phyloP scores from a whole-genome alignment of 2,113 vertebrate species.

The Myotis yumanensis region DNA sequence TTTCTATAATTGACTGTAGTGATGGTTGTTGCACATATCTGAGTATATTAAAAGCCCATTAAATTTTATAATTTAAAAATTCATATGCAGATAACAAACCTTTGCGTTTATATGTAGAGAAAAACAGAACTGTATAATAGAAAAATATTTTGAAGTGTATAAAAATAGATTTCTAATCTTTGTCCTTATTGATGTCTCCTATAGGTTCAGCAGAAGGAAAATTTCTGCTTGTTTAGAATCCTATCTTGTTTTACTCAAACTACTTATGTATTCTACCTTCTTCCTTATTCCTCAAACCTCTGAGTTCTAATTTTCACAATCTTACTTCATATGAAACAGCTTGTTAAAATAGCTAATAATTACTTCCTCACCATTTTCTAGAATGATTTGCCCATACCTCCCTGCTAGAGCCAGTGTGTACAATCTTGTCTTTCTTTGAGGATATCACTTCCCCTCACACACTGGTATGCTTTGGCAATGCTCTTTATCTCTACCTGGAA shows the following conservation, averaged over 20 bases:
- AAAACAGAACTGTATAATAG: neutral
- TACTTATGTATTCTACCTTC: neutral
- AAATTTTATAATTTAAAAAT: constrained; percentile 34
- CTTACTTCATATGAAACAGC: neutral
- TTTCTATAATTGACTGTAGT: neutral
- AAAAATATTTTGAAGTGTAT: constrained; percentile 15
- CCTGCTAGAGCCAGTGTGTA: neutral
- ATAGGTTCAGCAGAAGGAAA: neutral
- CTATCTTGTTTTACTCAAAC: neutral
- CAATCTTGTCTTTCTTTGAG: neutral
- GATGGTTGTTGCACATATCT: neutral
- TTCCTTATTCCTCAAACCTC: neutral
- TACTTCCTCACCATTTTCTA: neutral
- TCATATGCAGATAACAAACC: neutral
- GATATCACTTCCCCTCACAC: neutral
- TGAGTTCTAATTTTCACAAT: neutral
- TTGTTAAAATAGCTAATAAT: neutral
- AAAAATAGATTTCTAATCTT: neutral
- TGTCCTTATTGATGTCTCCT: neutral
- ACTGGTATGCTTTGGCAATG: neutral
- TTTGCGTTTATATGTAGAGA: neutral
- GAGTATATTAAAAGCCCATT: constrained; percentile 14
- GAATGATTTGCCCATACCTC: neutral
- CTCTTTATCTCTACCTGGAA: neutral
- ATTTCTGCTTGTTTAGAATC: neutral